Conservation (phyloP, 2,888 invertebrate species). For the Trachelus tabidus region DNA sequence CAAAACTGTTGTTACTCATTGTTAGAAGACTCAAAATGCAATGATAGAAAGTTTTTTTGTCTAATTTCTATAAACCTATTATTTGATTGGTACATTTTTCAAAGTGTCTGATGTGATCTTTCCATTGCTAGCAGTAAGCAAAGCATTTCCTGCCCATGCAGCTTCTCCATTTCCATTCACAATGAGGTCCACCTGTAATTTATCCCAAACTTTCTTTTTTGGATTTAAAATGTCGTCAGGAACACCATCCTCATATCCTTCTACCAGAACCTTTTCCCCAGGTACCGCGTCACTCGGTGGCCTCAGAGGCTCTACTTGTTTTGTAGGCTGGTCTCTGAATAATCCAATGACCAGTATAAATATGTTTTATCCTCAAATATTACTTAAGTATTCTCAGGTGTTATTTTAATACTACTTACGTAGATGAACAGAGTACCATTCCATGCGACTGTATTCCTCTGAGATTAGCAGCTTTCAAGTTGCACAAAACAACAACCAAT, state of each 20-base stretch:
- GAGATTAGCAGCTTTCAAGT: conserved; percentile 97
- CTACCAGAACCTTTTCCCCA: conserved; percentile 86
- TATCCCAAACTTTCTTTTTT: conserved; percentile 97
- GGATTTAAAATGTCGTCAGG: conserved; percentile 92
- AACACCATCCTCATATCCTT: conserved; percentile 81
- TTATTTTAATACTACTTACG: conserved; percentile 64
- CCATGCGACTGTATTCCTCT: conserved; percentile 91
- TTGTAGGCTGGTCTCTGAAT: conserved; percentile 65
- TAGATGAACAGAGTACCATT: conserved; percentile 93
- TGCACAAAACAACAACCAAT: conserved; percentile 92
- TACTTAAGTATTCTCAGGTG: background rate
- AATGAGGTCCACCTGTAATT: conserved; percentile 83
- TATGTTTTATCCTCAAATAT: background rate
- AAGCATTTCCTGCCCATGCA: conserved; percentile 86
- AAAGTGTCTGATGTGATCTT: conserved; percentile 80
- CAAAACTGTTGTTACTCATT: background rate
- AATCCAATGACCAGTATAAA: background rate
- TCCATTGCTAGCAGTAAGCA: conserved; percentile 81
- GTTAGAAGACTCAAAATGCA: background rate
- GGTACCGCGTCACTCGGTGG: conserved; percentile 81
- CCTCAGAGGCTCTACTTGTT: conserved; percentile 85
- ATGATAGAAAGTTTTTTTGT: background rate
- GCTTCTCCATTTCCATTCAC: conserved; percentile 79
- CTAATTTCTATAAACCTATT: conserved; percentile 44
- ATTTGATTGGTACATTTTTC: conserved; percentile 87